Evolutionary conservation across 2,113 vertebrate species (phyloP).

Genomic region (Otocyon megalotis): DNA sequence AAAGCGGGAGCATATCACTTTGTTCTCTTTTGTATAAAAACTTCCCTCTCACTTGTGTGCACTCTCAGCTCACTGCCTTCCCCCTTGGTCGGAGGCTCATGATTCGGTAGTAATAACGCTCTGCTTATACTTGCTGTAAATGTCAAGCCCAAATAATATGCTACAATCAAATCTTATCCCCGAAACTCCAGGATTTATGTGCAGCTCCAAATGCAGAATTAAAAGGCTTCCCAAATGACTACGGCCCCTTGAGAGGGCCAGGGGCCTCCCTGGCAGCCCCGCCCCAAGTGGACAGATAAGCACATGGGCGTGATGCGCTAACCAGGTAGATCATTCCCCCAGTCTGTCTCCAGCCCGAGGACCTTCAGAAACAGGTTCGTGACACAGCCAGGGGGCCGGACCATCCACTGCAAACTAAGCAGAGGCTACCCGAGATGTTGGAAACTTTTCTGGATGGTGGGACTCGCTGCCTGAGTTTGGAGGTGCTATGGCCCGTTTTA

Average conservation of each 20-base stretch:
- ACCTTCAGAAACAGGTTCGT: not conserved
- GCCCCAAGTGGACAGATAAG: not conserved
- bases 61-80: not conserved
- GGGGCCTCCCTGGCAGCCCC: not conserved
- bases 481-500: not conserved
- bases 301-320: not conserved
- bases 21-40: constrained; percentile 60
- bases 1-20: constrained; percentile 9
- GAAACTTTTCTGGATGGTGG: not conserved
- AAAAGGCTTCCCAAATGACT: not conserved
- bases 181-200: not conserved
- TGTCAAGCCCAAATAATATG: constrained; percentile 65
- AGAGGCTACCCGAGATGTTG: not conserved
- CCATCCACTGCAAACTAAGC: not conserved
- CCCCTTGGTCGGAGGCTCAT: constrained; percentile 50
- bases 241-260: not conserved
- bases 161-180: not conserved
- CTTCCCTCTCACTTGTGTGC: not conserved
- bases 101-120: constrained; percentile 67
- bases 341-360: not conserved
- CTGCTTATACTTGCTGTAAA: constrained; percentile 77
- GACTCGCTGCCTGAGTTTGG: not conserved
- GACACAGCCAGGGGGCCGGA: not conserved
- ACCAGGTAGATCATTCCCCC: fast-evolving
- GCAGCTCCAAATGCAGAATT: not conserved